Conservation (phyloP, 2,797 vertebrate species). For the Spea hammondii region DNA sequence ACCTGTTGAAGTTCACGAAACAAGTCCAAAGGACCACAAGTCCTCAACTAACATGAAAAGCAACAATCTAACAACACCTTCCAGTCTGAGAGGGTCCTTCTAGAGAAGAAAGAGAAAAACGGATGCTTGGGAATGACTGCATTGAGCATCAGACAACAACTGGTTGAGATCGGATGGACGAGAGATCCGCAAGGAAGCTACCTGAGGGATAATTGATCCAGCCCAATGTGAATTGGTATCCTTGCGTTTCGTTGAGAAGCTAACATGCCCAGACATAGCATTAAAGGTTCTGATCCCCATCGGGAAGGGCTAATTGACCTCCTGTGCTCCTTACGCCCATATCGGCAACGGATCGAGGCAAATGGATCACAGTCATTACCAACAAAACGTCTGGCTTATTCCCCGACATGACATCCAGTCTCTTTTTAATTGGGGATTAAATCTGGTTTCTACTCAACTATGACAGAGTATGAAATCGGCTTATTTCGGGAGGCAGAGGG, state of each 20-base stretch:
- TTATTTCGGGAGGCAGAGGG: slow-evolving; percentile 18
- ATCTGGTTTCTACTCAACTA: slow-evolving; percentile 29
- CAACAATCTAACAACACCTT: neutral
- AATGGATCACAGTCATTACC: slow-evolving; percentile 32
- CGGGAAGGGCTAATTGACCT: slow-evolving; percentile 16
- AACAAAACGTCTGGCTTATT: slow-evolving; percentile 17
- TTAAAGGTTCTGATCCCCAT: neutral
- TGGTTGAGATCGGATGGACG: neutral
- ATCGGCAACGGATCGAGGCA: neutral
- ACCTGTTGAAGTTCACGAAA: no score
- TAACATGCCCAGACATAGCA: slow-evolving; percentile 4
- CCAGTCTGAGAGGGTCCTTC: no score
- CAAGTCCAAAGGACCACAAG: no score
- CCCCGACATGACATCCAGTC: slow-evolving; percentile 13
- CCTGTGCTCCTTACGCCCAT: neutral
- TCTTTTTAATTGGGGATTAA: slow-evolving; percentile 48
- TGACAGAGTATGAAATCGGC: slow-evolving; percentile 50
- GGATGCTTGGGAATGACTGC: no score
- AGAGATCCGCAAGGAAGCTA: neutral
- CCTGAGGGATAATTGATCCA: neutral
- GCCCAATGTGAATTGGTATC: neutral
- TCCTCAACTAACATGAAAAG: no score
- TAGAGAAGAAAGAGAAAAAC: no score
- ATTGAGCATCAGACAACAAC: no score
- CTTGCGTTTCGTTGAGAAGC: neutral